Evolutionary conservation across 2,888 invertebrate genomes (phyloP).

Genomic region (Acronicta aceris): DNA sequence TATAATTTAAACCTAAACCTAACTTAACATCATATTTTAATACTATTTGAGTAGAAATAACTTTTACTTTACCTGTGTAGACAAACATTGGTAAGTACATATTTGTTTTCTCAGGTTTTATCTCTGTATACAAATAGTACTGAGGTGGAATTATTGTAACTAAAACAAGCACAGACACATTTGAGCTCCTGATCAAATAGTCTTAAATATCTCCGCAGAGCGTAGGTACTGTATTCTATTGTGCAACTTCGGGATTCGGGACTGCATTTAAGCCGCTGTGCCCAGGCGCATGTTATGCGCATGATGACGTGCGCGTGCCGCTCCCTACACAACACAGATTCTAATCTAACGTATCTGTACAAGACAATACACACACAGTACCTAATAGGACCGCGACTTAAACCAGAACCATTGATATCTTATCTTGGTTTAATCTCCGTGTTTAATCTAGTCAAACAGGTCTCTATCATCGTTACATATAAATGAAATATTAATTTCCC

Average conservation of each 20-base stretch:
- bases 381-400: slow-evolving; percentile 63
- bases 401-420: slow-evolving; percentile 56
- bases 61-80: slow-evolving; percentile 57
- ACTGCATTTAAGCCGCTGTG: slow-evolving; percentile 48
- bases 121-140: slow-evolving; percentile 45
- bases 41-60: slow-evolving; percentile 12
- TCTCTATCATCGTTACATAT: too few species aligned
- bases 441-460: slow-evolving; percentile 59
- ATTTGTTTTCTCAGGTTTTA: slow-evolving; percentile 34
- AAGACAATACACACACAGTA: slow-evolving; percentile 72
- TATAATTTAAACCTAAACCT: slow-evolving; percentile 6
- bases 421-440: too few species aligned
- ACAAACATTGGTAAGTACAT: slow-evolving; percentile 26
- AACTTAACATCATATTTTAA: not conserved
- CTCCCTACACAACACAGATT: slow-evolving; percentile 65
- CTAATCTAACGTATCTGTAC: slow-evolving; percentile 66
- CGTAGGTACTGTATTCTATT: slow-evolving; percentile 68
- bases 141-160: slow-evolving; percentile 39
- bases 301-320: slow-evolving; percentile 58
- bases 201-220: slow-evolving; percentile 63
- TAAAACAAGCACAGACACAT: slow-evolving; percentile 31
- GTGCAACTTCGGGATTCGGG: slow-evolving; percentile 69
- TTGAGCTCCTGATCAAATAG: slow-evolving; percentile 70
- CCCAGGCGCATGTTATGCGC: slow-evolving; percentile 61
- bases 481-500: too few species aligned